Conservation (phyloP, 2,113 vertebrate species). For the Parus major region DNA sequence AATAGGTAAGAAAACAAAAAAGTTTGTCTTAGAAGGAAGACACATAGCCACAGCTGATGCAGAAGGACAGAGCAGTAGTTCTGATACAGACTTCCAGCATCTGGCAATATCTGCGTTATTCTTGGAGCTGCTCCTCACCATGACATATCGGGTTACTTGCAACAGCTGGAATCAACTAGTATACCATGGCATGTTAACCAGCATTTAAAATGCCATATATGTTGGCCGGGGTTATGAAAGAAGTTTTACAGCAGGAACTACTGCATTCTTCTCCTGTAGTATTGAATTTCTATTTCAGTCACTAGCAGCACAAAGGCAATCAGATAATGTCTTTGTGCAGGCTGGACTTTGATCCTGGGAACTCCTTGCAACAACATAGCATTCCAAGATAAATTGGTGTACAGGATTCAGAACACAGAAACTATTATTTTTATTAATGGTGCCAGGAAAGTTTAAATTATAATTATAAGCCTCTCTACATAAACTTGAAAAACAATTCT, state of each 20-base stretch:
- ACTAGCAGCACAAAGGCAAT: accelerated
- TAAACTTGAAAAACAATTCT: not conserved
- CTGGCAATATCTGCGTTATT: not conserved
- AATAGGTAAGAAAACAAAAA: not conserved
- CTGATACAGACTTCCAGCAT: not conserved
- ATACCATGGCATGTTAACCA: not conserved
- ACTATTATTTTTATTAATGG: not conserved
- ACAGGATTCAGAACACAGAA: not conserved
- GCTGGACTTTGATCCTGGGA: slow-evolving; percentile 15
- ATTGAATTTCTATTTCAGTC: not conserved
- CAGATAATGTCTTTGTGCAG: not conserved
- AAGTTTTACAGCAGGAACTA: not conserved
- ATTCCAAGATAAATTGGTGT: not conserved
- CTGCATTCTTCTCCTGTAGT: not conserved
- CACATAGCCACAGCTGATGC: not conserved
- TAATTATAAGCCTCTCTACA: not conserved
- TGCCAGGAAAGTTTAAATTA: not conserved
- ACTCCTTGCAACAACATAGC: not conserved
- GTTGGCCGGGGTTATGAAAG: not conserved
- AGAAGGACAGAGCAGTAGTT: not conserved
- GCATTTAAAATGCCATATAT: not conserved
- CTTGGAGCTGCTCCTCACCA: not conserved
- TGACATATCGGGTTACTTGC: not conserved
- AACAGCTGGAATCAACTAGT: slow-evolving; percentile 9
- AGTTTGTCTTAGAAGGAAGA: not conserved